Conservation (phyloP, 1,140 invertebrate species). For the Streblospio benedicti region DNA sequence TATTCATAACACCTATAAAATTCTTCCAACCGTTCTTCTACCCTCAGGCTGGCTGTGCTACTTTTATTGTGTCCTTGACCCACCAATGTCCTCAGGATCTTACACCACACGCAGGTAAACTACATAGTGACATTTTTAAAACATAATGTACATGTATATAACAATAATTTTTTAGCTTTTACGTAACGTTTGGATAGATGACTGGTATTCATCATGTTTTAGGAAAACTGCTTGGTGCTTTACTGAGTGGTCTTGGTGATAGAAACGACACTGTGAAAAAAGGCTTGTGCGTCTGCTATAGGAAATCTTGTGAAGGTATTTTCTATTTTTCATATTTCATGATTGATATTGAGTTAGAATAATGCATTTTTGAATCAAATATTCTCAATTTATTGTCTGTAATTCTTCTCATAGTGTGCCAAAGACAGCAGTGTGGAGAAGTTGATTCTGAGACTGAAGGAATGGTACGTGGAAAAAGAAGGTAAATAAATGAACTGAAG, state of each 20-base stretch:
- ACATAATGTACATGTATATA: neutral
- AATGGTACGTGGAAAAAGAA: conserved; percentile 69
- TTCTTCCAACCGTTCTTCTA: neutral
- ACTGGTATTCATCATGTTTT: neutral
- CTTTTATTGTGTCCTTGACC: conserved; percentile 70
- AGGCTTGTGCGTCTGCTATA: conserved; percentile 69
- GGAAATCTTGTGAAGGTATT: conserved; percentile 64
- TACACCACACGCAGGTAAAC: conserved; percentile 56
- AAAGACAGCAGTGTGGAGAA: conserved; percentile 80
- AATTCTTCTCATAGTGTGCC: conserved; percentile 54
- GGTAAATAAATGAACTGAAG: too few species aligned
- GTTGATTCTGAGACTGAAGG: conserved; percentile 68
- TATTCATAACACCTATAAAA: neutral
- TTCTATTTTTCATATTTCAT: neutral
- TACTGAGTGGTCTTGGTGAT: conserved; percentile 72
- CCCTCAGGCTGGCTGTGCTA: conserved; percentile 63
- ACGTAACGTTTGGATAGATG: neutral
- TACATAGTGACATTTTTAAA: neutral
- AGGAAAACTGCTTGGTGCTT: conserved; percentile 68
- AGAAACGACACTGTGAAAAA: conserved; percentile 73
- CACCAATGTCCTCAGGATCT: conserved; percentile 55
- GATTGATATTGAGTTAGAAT: too few species aligned
- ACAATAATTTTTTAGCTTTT: too few species aligned
- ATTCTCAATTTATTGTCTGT: conserved; percentile 1
- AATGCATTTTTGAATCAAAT: too few species aligned